Evolutionary conservation across 2,113 vertebrate species (phyloP).

Genomic region (Sorex fumeus): DNA sequence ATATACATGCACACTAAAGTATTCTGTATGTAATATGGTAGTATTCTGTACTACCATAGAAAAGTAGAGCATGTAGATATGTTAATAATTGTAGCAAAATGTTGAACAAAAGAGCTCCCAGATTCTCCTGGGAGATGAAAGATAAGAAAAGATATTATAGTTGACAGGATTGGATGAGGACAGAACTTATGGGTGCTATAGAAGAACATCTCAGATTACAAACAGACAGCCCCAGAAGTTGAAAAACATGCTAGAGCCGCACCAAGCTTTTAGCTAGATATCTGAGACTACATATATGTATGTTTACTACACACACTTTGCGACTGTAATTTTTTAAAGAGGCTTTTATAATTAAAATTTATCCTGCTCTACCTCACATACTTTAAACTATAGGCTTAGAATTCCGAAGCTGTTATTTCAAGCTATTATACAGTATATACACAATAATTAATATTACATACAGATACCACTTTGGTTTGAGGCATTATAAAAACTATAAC

Average conservation of each 20-base stretch:
- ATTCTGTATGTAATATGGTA: too few relatives aligned
- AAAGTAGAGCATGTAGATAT: constrained; percentile 38
- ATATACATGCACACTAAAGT: too few relatives aligned
- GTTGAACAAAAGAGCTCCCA: not conserved
- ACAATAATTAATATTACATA: not conserved
- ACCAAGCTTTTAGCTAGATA: not conserved
- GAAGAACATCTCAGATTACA: not conserved
- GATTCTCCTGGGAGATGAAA: constrained; percentile 45
- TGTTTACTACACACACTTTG: constrained; percentile 12
- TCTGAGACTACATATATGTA: not conserved
- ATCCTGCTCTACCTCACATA: not conserved
- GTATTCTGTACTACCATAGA: constrained; percentile 8
- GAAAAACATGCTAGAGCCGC: not conserved
- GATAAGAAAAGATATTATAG: not conserved
- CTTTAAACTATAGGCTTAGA: constrained; percentile 45
- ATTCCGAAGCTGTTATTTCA: not conserved
- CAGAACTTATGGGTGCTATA: not conserved
- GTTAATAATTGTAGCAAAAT: constrained; percentile 53
- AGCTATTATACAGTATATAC: not conserved
- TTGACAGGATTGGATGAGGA: constrained; percentile 15
- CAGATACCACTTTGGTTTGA: not conserved
- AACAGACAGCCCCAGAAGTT: not conserved
- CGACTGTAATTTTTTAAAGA: not conserved
- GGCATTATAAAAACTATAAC: constrained; percentile 5
- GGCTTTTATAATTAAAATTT: constrained; percentile 62